Conservation (phyloP, 2,797 vertebrate genomes). For the Emydoidea blandingii region DNA sequence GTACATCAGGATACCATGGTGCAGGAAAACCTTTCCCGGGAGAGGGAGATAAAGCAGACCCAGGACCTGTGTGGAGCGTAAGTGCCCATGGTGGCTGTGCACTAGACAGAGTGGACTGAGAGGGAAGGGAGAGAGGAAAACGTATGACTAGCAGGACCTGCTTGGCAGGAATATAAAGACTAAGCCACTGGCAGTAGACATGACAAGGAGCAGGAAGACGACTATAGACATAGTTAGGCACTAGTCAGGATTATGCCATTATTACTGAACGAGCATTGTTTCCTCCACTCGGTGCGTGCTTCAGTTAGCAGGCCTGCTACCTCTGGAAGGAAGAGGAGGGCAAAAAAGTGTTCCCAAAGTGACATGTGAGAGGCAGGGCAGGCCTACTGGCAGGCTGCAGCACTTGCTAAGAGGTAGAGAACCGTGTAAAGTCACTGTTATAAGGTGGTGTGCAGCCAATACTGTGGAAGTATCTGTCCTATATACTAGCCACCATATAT, state of each 20-base stretch:
- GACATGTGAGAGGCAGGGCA: neutral
- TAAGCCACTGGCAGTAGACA: neutral
- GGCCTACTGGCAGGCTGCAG: neutral
- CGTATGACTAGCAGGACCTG: neutral
- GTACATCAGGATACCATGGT: neutral
- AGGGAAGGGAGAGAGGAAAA: neutral
- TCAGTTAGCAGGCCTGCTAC: neutral
- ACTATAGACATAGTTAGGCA: too few relatives aligned
- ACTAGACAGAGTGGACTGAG: neutral
- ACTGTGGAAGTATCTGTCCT: neutral
- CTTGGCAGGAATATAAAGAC: neutral
- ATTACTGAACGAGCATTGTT: neutral
- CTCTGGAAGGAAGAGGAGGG: neutral
- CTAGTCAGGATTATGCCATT: neutral
- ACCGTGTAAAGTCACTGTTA: neutral
- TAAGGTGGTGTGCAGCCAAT: neutral
- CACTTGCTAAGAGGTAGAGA: neutral
- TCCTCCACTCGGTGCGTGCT: neutral
- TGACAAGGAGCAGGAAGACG: neutral
- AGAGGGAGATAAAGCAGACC: neutral
- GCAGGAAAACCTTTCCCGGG: neutral
- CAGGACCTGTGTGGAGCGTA: neutral
- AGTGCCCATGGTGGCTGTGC: neutral
- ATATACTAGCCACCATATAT: neutral
- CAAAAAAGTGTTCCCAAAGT: neutral